A percentile compares a stretch with the other conserved stretches of the same genome.
Evolutionary conservation across 2,888 invertebrate genomes (phyloP).

Genomic region (Saturnia pavonia): DNA sequence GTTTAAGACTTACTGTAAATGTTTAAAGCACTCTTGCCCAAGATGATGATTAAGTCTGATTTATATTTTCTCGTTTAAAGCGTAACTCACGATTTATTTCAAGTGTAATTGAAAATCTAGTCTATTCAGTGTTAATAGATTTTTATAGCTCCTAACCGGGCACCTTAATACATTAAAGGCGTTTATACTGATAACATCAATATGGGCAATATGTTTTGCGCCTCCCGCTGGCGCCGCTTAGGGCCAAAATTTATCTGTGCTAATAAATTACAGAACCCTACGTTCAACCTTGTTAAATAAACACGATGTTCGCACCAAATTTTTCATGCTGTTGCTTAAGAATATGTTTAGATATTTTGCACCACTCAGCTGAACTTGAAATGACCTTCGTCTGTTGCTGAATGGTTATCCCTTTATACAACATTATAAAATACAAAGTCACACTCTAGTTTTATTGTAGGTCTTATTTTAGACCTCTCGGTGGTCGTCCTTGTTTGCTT

Average conservation of each 20-base stretch:
- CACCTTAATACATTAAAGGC: slow-evolving; percentile 31
- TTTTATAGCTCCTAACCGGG: slow-evolving; percentile 17
- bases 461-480: too few species aligned
- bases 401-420: neutral
- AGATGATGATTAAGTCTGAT: slow-evolving; percentile 3
- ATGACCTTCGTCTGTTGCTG: neutral
- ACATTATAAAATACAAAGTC: neutral
- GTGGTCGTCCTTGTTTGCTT: too few species aligned
- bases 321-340: slow-evolving; percentile 57
- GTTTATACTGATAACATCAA: slow-evolving; percentile 53
- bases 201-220: slow-evolving; percentile 53
- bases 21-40: slow-evolving; percentile 7
- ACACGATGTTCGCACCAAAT: slow-evolving; percentile 69
- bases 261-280: slow-evolving; percentile 64
- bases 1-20: slow-evolving; percentile 6
- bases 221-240: slow-evolving; percentile 46
- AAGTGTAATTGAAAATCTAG: slow-evolving; percentile 5
- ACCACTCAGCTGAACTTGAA: neutral
- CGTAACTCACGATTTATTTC: neutral
- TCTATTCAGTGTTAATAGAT: slow-evolving; percentile 15
- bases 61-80: neutral
- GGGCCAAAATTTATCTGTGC: slow-evolving; percentile 68
- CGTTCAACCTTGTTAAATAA: slow-evolving; percentile 64
- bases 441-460: too few species aligned
- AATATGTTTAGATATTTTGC: slow-evolving; percentile 16